Conservation (phyloP, 2,797 vertebrate species). For the Malurus leucopterus region DNA sequence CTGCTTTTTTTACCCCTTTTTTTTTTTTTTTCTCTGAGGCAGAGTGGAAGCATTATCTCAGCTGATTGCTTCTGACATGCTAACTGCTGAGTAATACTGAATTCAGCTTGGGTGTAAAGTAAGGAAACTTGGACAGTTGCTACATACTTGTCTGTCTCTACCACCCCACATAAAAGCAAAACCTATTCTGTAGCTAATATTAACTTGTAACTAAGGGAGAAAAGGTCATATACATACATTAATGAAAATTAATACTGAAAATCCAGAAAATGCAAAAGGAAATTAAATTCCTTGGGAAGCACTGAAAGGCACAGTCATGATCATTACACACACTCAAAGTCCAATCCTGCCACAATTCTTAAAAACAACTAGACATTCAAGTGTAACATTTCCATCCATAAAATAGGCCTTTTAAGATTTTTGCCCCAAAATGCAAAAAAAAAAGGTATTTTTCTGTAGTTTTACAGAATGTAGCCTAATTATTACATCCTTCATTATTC, state of each 20-base stretch:
- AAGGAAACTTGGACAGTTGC: neutral
- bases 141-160: neutral
- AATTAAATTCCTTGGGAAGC: neutral
- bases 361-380: neutral
- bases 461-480: neutral
- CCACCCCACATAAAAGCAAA: neutral
- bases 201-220: neutral
- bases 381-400: neutral
- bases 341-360: neutral
- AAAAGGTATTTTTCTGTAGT: neutral
- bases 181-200: neutral
- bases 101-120: neutral
- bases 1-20: neutral
- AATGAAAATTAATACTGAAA: neutral
- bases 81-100: neutral
- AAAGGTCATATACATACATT: neutral
- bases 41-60: neutral
- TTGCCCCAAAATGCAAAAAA: neutral
- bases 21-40: neutral
- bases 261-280: neutral
- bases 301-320: neutral
- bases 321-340: neutral
- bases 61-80: neutral
- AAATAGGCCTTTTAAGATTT: neutral
- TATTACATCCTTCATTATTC: neutral